These are phyloP conservation scores for Tetramorium alpestre DNA, from an alignment of 1,140 invertebrate species.

Conservation along the genomic window DNA sequence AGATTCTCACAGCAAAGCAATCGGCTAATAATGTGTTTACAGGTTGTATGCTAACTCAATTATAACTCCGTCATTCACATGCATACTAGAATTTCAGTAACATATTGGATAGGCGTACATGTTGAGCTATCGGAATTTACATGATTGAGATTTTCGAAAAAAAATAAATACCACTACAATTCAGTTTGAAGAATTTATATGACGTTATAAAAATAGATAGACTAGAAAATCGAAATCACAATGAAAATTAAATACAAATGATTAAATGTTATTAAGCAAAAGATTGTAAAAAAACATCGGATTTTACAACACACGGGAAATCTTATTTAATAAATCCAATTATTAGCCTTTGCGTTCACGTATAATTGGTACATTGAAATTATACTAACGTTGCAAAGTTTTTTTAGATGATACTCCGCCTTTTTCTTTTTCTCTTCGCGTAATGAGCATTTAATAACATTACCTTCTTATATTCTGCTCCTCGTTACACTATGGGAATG, in stretches of 20 bases:
- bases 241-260: background rate
- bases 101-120: background rate
- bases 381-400: background rate
- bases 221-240: background rate
- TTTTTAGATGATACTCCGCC: background rate
- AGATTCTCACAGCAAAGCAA: constrained; percentile 21
- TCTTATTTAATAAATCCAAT: background rate
- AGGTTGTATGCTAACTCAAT: background rate
- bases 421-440: background rate
- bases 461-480: constrained; percentile 36
- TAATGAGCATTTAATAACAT: constrained; percentile 48
- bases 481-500: constrained; percentile 46
- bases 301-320: background rate
- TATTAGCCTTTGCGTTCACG: background rate
- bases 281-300: background rate
- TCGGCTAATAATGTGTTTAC: constrained; percentile 60
- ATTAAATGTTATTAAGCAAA: background rate
- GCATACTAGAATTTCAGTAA: background rate
- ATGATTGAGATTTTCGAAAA: background rate
- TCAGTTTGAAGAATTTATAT: background rate
- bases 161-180: background rate
- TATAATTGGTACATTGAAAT: background rate
- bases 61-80: background rate
- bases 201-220: background rate
- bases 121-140: background rate